Percentiles rank a stretch among this genome's conserved stretches.
Evolutionary conservation across 2,797 vertebrate genomes (phyloP).

Genomic region (Picus viridis): DNA sequence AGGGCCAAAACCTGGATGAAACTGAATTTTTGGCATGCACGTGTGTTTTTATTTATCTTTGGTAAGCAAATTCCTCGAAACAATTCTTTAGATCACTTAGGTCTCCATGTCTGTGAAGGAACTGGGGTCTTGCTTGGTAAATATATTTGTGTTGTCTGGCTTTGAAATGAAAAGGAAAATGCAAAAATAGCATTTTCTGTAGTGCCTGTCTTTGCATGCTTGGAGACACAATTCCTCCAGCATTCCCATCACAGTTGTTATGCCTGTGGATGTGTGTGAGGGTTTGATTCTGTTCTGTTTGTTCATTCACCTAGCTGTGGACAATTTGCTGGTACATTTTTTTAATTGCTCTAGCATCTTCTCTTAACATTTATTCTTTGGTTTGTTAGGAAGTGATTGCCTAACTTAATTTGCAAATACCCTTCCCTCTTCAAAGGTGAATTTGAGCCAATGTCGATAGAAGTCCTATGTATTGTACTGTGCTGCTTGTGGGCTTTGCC

Average conservation of each 20-base stretch:
- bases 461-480: not conserved
- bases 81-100: not conserved
- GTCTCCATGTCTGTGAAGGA: not conserved
- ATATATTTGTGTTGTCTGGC: not conserved
- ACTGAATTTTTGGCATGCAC: constrained; percentile 7
- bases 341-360: constrained; percentile 6
- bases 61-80: not conserved
- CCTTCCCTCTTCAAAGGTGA: not conserved
- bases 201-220: constrained; percentile 21
- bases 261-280: not conserved
- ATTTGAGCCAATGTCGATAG: not conserved
- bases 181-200: not conserved
- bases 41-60: not conserved
- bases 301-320: not conserved
- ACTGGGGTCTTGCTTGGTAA: not conserved
- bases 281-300: constrained; percentile 22
- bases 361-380: not conserved
- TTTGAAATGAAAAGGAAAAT: not conserved
- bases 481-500: not conserved
- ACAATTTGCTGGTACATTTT: constrained; percentile 5
- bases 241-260: constrained; percentile 40
- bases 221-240: constrained; percentile 1
- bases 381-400: not conserved
- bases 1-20: constrained; percentile 16
- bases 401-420: not conserved